phyloP scores from a whole-genome alignment of 2,113 vertebrate species.

The Heterotis niloticus region DNA sequence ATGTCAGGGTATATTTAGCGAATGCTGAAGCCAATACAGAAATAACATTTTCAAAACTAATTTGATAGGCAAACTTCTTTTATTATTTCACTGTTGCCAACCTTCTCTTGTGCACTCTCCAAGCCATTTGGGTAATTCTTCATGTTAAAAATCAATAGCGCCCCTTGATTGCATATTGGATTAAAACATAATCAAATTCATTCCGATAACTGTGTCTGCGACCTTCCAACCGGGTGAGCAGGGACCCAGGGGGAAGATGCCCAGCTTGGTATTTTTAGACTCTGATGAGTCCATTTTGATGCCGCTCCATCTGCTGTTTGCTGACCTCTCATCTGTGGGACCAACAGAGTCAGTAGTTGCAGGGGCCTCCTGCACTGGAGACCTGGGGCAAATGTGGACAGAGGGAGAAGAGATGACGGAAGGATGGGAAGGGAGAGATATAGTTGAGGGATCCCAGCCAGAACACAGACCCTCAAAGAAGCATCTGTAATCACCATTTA shows the following conservation, averaged over 20 bases:
- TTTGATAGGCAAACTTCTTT: constrained; percentile 14
- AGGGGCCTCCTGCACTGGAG: not conserved
- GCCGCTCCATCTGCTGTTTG: not conserved
- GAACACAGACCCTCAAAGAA: too few species aligned
- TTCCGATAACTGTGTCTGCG: constrained; percentile 54
- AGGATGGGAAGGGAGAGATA: not conserved
- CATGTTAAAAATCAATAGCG: constrained; percentile 56
- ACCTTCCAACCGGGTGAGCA: constrained; percentile 51
- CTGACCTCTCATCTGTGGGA: not conserved
- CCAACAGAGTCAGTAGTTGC: not conserved
- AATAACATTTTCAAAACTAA: constrained; percentile 20
- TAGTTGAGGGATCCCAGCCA: too few species aligned
- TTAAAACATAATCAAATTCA: constrained; percentile 66
- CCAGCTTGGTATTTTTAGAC: constrained; percentile 1
- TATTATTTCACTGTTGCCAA: constrained; percentile 48
- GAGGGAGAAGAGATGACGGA: not conserved
- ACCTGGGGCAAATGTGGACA: not conserved
- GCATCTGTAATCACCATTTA: too few species aligned
- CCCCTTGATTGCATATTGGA: constrained; percentile 64
- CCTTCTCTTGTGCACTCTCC: constrained; percentile 46
- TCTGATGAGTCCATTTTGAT: not conserved
- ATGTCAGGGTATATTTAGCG: constrained; percentile 9
- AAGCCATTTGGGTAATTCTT: constrained; percentile 55
- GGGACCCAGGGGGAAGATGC: not conserved
- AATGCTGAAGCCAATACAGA: not conserved